A percentile compares a stretch with the other conserved stretches of the same genome.
These are phyloP conservation scores for Pseudonaja textilis DNA, from an alignment of 2,113 vertebrate genomes.

Conservation along the genomic window DNA sequence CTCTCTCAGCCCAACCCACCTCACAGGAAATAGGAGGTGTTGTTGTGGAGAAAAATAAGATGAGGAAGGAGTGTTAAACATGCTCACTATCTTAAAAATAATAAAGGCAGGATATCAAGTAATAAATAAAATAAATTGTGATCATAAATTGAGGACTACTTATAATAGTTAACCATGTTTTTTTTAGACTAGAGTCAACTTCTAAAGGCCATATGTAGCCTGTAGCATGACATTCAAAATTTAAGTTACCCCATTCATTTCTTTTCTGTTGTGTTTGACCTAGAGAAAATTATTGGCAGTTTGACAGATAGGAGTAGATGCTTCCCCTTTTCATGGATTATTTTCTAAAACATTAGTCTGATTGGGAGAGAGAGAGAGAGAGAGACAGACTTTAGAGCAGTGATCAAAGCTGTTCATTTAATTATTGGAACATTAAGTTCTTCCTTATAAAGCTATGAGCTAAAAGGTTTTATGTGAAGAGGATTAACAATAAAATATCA, in stretches of 20 bases:
- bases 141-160: background rate
- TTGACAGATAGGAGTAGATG: background rate
- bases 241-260: background rate
- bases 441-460: conserved; percentile 3
- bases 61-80: background rate
- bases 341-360: conserved; percentile 25
- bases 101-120: background rate
- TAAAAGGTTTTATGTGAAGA: conserved; percentile 22
- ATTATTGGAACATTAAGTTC: conserved; percentile 27
- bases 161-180: background rate
- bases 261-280: background rate
- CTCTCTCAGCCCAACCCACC: background rate
- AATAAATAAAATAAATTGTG: too few relatives aligned
- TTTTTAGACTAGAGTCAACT: background rate
- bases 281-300: background rate
- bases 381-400: conserved; percentile 5
- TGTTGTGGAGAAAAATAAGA: background rate
- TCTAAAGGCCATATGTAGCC: background rate
- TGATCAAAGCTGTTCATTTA: conserved; percentile 25
- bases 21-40: background rate
- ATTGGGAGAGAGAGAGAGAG: background rate
- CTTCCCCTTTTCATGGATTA: conserved; percentile 12
- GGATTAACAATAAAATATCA: conserved; percentile 9
- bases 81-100: background rate
- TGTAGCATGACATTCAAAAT: background rate